These are phyloP conservation scores for Ophion costatus DNA, from an alignment of 2,888 invertebrate species.

Conservation along the genomic window DNA sequence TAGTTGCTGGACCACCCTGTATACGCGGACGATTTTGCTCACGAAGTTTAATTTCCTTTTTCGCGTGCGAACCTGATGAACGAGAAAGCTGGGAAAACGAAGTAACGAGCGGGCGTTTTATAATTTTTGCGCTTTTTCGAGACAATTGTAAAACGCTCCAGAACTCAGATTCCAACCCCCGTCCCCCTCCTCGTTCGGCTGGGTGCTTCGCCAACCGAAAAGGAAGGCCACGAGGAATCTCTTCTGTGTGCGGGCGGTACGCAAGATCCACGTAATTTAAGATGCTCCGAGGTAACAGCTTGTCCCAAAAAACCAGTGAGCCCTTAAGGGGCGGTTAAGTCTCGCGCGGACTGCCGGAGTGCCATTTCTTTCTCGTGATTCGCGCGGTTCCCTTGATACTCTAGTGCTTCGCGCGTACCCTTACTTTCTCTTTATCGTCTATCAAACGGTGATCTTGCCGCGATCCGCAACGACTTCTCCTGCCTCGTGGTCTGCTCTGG, in stretches of 20 bases:
- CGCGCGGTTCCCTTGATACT: slow-evolving; percentile 43
- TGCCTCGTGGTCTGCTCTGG: slow-evolving; percentile 63
- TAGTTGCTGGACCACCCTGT: neutral
- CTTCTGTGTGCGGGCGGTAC: slow-evolving; percentile 22
- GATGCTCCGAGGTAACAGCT: slow-evolving; percentile 53
- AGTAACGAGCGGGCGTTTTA: neutral
- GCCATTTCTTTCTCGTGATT: slow-evolving; percentile 37
- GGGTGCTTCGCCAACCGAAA: neutral
- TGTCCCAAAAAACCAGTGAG: slow-evolving; percentile 17
- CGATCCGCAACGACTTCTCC: slow-evolving; percentile 61
- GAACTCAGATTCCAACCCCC: neutral
- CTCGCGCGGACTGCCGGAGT: neutral
- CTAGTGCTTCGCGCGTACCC: slow-evolving; percentile 35
- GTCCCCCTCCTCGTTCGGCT: neutral
- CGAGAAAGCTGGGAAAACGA: neutral
- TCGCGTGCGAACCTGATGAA: neutral
- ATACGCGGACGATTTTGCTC: neutral
- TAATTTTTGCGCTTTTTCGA: neutral
- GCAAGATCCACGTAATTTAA: slow-evolving; percentile 48
- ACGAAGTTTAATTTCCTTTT: neutral
- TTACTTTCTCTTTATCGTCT: slow-evolving; percentile 71
- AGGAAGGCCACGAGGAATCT: slow-evolving; percentile 1
- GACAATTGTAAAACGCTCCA: neutral
- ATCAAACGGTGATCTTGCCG: slow-evolving; percentile 73
- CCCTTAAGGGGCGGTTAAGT: neutral